A percentile compares a stretch with the other conserved stretches of the same genome.
Evolutionary conservation across 2,888 invertebrate genomes (phyloP).

Genomic region (Synanthedon formicaeformis): DNA sequence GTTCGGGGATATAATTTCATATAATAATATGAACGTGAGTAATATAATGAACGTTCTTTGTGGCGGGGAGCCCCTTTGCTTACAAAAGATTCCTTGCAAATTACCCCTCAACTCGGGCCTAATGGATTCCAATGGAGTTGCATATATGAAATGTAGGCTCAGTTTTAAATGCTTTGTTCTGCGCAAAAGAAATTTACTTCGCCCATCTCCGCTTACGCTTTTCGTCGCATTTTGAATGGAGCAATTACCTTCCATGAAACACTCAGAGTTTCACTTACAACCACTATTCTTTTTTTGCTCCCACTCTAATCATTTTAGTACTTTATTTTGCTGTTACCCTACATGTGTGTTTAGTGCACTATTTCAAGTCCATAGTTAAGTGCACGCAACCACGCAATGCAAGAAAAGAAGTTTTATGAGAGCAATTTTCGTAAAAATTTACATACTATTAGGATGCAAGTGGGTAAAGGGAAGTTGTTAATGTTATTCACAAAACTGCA

Average conservation of each 20-base stretch:
- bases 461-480: neutral
- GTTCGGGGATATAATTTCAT: neutral
- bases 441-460: too few species aligned
- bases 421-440: too few species aligned
- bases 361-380: too few species aligned
- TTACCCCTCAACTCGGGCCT: slow-evolving; percentile 50
- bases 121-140: slow-evolving; percentile 63
- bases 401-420: too few species aligned
- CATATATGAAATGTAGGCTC: slow-evolving; percentile 52
- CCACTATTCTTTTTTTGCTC: slow-evolving; percentile 22
- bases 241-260: slow-evolving; percentile 43
- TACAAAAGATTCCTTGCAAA: slow-evolving; percentile 56
- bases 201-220: slow-evolving; percentile 40
- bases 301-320: slow-evolving; percentile 15
- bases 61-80: slow-evolving; percentile 38
- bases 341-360: neutral
- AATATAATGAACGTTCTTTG: slow-evolving; percentile 29
- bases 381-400: too few species aligned
- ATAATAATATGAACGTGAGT: neutral
- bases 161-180: slow-evolving; percentile 60
- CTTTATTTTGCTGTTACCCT: slow-evolving; percentile 12
- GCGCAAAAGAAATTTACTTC: slow-evolving; percentile 52
- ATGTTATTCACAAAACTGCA: neutral
- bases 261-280: slow-evolving; percentile 29
- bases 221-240: slow-evolving; percentile 39